phyloP scores from a whole-genome alignment of 2,888 invertebrate genomes.

The Hymenopus coronatus region DNA sequence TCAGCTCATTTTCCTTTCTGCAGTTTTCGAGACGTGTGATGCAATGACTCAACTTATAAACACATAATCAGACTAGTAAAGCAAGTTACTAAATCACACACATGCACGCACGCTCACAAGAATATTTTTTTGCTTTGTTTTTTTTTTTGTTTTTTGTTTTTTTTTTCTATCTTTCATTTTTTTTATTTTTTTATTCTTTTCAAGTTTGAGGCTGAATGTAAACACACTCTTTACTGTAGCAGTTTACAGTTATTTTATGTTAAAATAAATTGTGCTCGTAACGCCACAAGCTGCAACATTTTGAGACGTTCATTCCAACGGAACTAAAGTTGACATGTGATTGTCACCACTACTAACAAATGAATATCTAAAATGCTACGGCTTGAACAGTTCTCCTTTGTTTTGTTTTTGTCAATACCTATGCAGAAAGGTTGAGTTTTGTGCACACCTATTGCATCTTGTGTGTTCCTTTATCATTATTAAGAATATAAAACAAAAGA shows the following conservation, averaged over 20 bases:
- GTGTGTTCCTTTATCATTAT: not conserved
- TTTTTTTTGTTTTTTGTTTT: not conserved
- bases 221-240: not conserved
- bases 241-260: not conserved
- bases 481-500: not conserved
- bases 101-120: not conserved
- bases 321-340: not conserved
- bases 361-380: not conserved
- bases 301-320: not conserved
- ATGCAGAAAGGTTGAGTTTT: not conserved
- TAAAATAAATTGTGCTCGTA: not conserved
- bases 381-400: not conserved
- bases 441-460: not conserved
- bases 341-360: not conserved
- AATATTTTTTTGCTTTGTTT: not conserved
- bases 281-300: not conserved
- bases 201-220: not conserved
- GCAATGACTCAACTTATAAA: too few species aligned
- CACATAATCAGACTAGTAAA: not conserved
- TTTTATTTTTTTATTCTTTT: not conserved
- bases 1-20: too few species aligned
- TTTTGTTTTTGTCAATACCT: not conserved
- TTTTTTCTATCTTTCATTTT: not conserved
- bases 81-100: not conserved
- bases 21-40: too few species aligned